Evolutionary conservation across 2,797 vertebrate genomes (phyloP).

Genomic region (Corythornis leucogaster): DNA sequence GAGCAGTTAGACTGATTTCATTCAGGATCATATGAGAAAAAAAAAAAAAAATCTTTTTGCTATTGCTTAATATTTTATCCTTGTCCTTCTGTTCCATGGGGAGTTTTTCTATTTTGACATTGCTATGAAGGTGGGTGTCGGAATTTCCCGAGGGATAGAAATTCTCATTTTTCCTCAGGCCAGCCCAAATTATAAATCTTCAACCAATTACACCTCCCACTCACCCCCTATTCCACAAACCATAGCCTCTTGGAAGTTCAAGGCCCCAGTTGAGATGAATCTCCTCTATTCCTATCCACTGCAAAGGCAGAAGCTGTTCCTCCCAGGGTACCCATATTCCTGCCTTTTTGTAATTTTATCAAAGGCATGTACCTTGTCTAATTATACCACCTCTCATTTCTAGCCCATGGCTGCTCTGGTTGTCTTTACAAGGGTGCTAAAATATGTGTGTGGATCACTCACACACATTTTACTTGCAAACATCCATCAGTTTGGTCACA

Average conservation of each 20-base stretch:
- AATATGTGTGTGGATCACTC: neutral
- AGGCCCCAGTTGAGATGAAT: neutral
- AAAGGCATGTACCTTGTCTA: neutral
- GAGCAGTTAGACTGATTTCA: neutral
- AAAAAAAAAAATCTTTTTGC: neutral
- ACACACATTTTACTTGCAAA: neutral
- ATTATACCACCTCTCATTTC: neutral
- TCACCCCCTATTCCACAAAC: neutral
- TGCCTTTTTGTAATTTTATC: neutral
- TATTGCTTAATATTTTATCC: neutral
- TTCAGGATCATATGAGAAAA: neutral
- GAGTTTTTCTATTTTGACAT: neutral
- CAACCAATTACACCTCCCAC: neutral
- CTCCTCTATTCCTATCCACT: neutral
- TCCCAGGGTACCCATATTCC: neutral
- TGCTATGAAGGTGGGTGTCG: neutral
- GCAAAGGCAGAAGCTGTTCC: neutral
- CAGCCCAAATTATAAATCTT: neutral
- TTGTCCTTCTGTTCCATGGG: neutral
- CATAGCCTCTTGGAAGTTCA: neutral
- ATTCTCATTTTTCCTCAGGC: neutral
- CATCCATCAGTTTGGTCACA: neutral
- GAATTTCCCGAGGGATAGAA: neutral
- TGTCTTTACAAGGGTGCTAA: neutral
- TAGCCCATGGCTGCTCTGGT: neutral